Evolutionary conservation across 1,140 invertebrate species (phyloP).

Genomic region (Zaprionus nigranus): DNA sequence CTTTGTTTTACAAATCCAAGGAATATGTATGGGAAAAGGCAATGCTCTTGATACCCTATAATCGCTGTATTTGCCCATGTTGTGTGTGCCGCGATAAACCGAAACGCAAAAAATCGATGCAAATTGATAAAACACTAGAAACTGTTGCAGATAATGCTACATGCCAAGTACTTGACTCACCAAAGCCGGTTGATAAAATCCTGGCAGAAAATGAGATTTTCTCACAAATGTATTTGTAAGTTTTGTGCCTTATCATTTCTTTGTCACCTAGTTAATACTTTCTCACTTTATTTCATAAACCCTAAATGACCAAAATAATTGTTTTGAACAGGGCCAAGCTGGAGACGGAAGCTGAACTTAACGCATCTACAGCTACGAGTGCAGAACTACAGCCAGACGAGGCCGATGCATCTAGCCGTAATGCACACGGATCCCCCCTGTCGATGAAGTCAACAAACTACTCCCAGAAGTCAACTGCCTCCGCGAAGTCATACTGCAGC

Average conservation of each 20-base stretch:
- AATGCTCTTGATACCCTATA: slow-evolving; percentile 9
- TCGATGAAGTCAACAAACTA: slow-evolving; percentile 72
- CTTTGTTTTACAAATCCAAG: slow-evolving; percentile 30
- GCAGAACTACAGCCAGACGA: background rate
- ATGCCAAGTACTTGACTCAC: slow-evolving; percentile 29
- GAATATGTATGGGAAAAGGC: slow-evolving; percentile 43
- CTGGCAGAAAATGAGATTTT: slow-evolving; percentile 1
- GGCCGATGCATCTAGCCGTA: background rate
- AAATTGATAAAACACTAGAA: slow-evolving; percentile 46
- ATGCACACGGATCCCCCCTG: slow-evolving; percentile 51
- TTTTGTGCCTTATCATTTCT: background rate
- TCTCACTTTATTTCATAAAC: background rate
- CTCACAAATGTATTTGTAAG: slow-evolving; percentile 46
- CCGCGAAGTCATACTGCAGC: slow-evolving; percentile 60
- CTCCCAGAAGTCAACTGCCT: slow-evolving; percentile 79
- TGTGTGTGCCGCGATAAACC: slow-evolving; percentile 11
- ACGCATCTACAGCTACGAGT: background rate
- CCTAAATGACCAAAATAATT: slow-evolving; percentile 2
- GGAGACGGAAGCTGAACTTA: background rate
- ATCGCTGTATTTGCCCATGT: slow-evolving; percentile 34
- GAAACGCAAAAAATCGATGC: slow-evolving; percentile 63
- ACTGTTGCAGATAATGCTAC: slow-evolving; percentile 40
- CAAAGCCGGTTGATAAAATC: slow-evolving; percentile 27
- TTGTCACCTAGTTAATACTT: background rate
- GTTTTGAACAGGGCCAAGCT: slow-evolving; percentile 5